Evolutionary conservation across 2,797 vertebrate genomes (phyloP).

Genomic region (Microcaecilia unicolor): DNA sequence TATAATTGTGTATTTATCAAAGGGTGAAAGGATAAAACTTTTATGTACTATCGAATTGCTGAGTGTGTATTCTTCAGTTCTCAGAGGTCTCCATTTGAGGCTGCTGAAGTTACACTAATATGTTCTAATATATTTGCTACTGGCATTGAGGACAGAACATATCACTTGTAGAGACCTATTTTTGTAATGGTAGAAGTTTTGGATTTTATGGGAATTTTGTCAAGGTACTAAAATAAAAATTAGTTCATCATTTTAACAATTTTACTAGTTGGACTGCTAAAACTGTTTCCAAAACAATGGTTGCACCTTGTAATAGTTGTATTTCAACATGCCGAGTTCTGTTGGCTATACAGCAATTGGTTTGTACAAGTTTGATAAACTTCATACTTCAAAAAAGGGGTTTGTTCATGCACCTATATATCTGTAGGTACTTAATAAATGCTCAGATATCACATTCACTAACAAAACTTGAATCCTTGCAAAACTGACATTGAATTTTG

Average conservation of each 20-base stretch:
- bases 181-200: constrained; percentile 97
- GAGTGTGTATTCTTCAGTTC: constrained; percentile 54
- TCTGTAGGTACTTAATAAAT: too few species aligned
- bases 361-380: too few species aligned
- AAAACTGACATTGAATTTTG: too few species aligned
- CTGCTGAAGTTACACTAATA: constrained; percentile 77
- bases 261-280: neutral
- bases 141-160: constrained; percentile 62
- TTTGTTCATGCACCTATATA: too few species aligned
- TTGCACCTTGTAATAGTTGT: too few species aligned
- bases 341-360: too few species aligned
- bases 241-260: constrained; percentile 73
- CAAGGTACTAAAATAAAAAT: constrained; percentile 95
- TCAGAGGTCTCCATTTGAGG: constrained; percentile 69
- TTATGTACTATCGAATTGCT: constrained; percentile 32
- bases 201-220: constrained; percentile 98
- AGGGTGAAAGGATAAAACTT: constrained; percentile 56
- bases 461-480: too few species aligned
- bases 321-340: too few species aligned
- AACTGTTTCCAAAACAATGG: neutral
- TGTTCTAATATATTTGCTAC: constrained; percentile 75
- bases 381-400: too few species aligned
- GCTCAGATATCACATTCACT: too few species aligned
- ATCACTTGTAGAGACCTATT: constrained; percentile 96
- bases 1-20: constrained; percentile 80